A percentile compares a stretch with the other conserved stretches of the same genome.
phyloP scores from a whole-genome alignment of 1,140 invertebrate genomes.

The Gonioctena quinquepunctata region DNA sequence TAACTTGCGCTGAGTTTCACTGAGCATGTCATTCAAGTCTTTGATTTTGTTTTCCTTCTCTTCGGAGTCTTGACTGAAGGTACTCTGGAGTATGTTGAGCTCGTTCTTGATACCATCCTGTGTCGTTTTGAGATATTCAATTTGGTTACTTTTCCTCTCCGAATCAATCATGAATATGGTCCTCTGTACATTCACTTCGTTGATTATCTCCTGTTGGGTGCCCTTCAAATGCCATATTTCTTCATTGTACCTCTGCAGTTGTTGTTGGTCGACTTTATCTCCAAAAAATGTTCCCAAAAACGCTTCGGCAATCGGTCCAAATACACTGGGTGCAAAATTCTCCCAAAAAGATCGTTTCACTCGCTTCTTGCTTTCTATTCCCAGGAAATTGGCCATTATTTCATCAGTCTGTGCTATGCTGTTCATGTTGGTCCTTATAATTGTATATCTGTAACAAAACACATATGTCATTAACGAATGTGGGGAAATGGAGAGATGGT shows the following conservation, averaged over 20 bases:
- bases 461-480: too few species aligned
- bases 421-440: neutral
- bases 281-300: neutral
- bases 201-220: neutral
- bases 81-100: neutral
- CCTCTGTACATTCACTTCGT: neutral
- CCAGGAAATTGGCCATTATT: neutral
- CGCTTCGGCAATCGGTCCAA: neutral
- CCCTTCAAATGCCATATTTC: neutral
- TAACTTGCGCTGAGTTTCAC: neutral
- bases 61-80: neutral
- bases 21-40: neutral
- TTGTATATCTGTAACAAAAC: too few species aligned
- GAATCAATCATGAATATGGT: neutral
- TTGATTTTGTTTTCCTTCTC: neutral
- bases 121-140: neutral
- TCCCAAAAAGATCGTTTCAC: neutral
- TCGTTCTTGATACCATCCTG: neutral
- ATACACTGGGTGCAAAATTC: neutral
- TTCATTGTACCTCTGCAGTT: neutral
- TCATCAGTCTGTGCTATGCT: constrained; percentile 4
- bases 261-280: neutral
- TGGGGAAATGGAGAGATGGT: too few species aligned
- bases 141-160: neutral
- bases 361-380: neutral